These are phyloP conservation scores for Ahaetulla prasina DNA, from an alignment of 2,113 vertebrate species.

Conservation along the genomic window DNA sequence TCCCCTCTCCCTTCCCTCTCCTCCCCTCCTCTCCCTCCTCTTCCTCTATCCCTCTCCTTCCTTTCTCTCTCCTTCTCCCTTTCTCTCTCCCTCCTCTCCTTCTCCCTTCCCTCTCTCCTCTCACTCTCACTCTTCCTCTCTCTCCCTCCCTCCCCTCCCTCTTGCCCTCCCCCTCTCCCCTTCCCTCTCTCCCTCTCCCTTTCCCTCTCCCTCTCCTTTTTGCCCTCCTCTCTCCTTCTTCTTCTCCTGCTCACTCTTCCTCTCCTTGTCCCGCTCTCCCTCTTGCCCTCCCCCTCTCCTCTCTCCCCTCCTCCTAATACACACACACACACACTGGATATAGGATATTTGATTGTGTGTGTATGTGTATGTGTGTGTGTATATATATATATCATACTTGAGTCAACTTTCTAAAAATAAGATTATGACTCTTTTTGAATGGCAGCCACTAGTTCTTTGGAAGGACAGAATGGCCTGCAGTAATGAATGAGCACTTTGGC, in stretches of 20 bases:
- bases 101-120: background rate
- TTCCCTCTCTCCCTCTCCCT: too few relatives aligned
- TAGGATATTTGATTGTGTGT: background rate
- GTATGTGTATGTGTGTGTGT: too few relatives aligned
- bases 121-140: fast-evolving
- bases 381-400: background rate
- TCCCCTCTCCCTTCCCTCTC: too few relatives aligned
- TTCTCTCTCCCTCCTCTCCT: fast-evolving
- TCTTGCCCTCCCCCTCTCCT: too few relatives aligned
- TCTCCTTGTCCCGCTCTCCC: too few relatives aligned
- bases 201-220: too few relatives aligned
- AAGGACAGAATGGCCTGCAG: background rate
- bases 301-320: background rate
- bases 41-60: background rate
- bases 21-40: background rate
- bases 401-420: background rate
- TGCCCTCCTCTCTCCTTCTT: too few relatives aligned
- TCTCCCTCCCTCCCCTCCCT: fast-evolving
- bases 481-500: background rate
- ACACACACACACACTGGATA: background rate
- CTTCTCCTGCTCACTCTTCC: too few relatives aligned
- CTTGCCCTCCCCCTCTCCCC: fast-evolving
- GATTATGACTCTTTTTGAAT: background rate
- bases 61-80: background rate
- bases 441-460: background rate